phyloP scores from a whole-genome alignment of 1,140 invertebrate species.

The Caerostris darwini region DNA sequence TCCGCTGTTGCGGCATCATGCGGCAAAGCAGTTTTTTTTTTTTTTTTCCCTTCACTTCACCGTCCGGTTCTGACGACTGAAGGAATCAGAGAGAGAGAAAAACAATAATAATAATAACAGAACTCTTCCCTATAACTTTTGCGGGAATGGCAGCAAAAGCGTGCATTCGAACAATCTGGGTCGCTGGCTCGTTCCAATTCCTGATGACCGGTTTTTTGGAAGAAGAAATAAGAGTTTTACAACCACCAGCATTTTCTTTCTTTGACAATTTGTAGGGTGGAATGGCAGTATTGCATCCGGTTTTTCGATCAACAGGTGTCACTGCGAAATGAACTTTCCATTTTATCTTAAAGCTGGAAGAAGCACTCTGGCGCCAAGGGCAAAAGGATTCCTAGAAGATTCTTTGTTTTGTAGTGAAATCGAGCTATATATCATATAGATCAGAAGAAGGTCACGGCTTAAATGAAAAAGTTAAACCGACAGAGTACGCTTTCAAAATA shows the following conservation, averaged over 20 bases:
- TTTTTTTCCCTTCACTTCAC: not conserved
- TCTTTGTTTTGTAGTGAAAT: not conserved
- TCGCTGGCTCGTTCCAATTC: conserved; percentile 57
- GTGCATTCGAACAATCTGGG: conserved; percentile 6
- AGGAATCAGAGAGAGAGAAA: not conserved
- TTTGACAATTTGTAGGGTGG: conserved; percentile 8
- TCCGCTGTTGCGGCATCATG: not conserved
- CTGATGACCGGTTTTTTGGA: conserved; percentile 61
- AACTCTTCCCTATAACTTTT: not conserved
- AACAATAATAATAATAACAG: not conserved
- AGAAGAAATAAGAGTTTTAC: not conserved
- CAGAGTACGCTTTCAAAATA: too few species aligned
- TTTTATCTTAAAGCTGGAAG: not conserved
- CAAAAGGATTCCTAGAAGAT: not conserved
- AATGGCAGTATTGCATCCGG: not conserved
- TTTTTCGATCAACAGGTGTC: conserved; percentile 10
- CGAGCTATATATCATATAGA: not conserved
- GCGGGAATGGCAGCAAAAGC: conserved; percentile 14
- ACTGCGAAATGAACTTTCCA: not conserved
- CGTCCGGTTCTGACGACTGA: not conserved
- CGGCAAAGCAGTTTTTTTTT: not conserved
- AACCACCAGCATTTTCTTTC: not conserved
- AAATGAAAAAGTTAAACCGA: too few species aligned
- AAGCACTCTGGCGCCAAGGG: not conserved
- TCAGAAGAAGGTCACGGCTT: not conserved